Base-by-base conservation (phyloP, 1,140 invertebrate species). In the Drosophila sp. region DNA sequence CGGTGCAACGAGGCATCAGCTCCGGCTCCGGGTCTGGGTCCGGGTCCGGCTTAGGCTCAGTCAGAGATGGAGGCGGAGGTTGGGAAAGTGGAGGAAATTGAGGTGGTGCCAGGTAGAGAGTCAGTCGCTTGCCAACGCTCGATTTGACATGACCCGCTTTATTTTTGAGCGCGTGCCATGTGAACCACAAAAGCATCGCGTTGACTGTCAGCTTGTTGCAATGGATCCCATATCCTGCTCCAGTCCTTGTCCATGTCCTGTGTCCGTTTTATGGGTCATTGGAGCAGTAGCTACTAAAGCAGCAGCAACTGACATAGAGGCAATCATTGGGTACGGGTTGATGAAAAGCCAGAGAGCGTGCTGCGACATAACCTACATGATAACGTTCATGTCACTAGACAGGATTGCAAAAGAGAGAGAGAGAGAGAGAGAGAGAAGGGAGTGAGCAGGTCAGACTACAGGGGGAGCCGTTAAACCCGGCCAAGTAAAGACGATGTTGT, bases 211-310 rank as follows among this genome's bases (percentile, higher is more conserved):
- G 38, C 50, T 45, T 65, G 51, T 56, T 65, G 51, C 50, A 54
- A 64, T 45, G 27, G 38, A 64, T 54, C 45, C 36, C 45, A 36
- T 40, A 14, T 29, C 7, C 11, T 40, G 51, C 46, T 36, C 13
- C 43, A 51, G 34, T 64, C 53, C 36, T 16, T 41, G 21, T 13
- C 8, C 14, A 16, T n/a, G 38, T 43, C 13, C 54, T 40, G 74
- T 57, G 78, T 76, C 80, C 83, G 65, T 83, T 87, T 87, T 87
- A 87, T 87, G 82, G 82, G 82, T 87, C 82, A 87, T 87, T 89
- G 82, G 83, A 83, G 86, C 82, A 87, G 57, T 46, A 61, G 56
- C 59, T 51, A 32, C 51, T 57, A 59, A 16, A 45, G 25, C 7
- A 62, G 36, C 48, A 34, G 40, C 32, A 51, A 53, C 50, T 51